These are phyloP conservation scores for Cephalopterus ornatus DNA, from an alignment of 2,113 vertebrate species.

Conservation along the genomic window DNA sequence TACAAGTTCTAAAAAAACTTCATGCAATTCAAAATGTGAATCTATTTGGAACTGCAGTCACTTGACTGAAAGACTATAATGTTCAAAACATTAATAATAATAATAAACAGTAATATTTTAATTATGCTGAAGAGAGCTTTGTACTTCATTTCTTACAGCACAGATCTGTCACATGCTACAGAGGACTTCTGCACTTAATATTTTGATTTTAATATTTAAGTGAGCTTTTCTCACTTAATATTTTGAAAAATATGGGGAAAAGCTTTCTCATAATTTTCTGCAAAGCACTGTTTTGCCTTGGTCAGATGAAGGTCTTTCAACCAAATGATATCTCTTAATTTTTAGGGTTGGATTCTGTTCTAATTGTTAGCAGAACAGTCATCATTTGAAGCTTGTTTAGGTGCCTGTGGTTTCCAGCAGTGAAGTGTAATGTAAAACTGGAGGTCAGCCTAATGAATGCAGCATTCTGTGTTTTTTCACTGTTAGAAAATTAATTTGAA, in stretches of 20 bases:
- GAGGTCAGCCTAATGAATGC: background rate
- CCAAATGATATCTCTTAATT: background rate
- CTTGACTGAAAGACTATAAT: background rate
- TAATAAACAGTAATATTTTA: no score
- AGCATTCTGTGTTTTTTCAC: background rate
- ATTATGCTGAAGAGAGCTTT: background rate
- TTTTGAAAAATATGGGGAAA: background rate
- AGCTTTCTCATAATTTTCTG: background rate
- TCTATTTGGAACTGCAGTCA: background rate
- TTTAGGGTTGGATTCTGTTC: background rate
- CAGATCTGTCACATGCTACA: background rate
- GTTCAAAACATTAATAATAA: background rate
- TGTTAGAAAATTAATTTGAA: background rate
- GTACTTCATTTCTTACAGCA: background rate
- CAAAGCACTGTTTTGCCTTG: background rate
- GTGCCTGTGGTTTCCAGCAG: background rate
- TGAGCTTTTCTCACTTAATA: background rate
- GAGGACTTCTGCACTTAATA: background rate
- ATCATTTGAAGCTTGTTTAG: background rate
- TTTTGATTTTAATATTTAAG: background rate
- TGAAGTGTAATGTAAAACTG: background rate
- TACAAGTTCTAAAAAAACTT: background rate
- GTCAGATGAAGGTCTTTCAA: background rate
- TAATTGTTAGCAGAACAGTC: background rate
- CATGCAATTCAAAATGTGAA: accelerated